Evolutionary conservation across 2,113 vertebrate species (phyloP), one percentile per base, ranked within the genome.

Genomic region (Lutjanus erythropterus): DNA sequence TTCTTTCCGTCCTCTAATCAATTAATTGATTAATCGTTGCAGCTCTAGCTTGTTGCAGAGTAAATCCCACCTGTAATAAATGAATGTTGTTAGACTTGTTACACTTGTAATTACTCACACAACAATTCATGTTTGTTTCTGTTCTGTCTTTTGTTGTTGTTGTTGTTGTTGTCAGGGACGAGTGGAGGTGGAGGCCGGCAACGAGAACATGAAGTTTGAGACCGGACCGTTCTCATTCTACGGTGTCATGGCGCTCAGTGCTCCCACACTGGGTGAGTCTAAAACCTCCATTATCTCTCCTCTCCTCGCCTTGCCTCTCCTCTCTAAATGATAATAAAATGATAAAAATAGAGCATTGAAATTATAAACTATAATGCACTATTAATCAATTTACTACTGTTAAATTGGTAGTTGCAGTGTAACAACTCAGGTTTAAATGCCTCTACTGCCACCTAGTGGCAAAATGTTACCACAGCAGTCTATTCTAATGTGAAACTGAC

Each of bases 151-250:
- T 59, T n/a, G n/a, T n/a, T n/a, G n/a, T n/a, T n/a, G n/a, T n/a
- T n/a, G n/a, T n/a, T n/a, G n/a, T n/a, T n/a, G n/a, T 21, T 66
- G 11, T 12, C 92, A 99, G 98, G 98, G 98, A 1, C 97, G 97
- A 82, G 98, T 99, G 84, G 97, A 99, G 86, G 97, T 99, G 76
- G 98, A 99, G 88, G 97, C 97, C 0, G 97, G 98, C 9, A 99
- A 96, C 75, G 98, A 99, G 73, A 98, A 97, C 88, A 99, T 99
- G 98, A 99, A 97, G 93, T 99, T 99, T 86, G 98, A 99, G 94
- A 97, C 97, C 0, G 97, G 97, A 1, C 96, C 98, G 0, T 99
- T 99, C 77, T 99, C 98, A 5, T 99, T 94, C 80, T 99, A 99
- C 0, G 98, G 98, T 0, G 95, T 97, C 83, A 98, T 98, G 97